phyloP scores from a whole-genome alignment of 2,888 invertebrate genomes.

The Apamea sordens region DNA sequence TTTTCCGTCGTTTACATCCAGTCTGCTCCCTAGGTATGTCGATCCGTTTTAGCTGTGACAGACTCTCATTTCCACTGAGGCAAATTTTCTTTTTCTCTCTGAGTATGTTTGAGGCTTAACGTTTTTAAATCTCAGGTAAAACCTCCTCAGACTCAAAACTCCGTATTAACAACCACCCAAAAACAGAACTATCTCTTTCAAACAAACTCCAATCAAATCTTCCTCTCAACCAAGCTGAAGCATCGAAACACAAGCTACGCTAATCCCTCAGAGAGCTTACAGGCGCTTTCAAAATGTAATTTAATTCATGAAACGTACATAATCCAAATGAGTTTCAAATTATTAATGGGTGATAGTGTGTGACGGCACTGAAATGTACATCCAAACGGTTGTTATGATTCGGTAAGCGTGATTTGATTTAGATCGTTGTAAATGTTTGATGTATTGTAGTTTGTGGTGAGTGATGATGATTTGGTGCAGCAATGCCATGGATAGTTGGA shows the following conservation, averaged over 20 bases:
- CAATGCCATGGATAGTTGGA: not conserved
- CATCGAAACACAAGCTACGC: conserved; percentile 48
- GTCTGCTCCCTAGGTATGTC: not conserved
- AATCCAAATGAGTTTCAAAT: conserved; percentile 76
- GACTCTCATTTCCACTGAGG: not conserved
- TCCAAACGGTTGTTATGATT: conserved; percentile 35
- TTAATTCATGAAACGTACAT: conserved; percentile 68
- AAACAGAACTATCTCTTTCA: conserved; percentile 13
- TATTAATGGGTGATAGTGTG: conserved; percentile 64
- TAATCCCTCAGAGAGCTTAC: conserved; percentile 71
- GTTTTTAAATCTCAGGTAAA: not conserved
- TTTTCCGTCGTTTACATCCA: no score
- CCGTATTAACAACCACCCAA: not conserved
- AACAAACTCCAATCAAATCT: conserved; percentile 45
- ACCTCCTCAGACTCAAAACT: not conserved
- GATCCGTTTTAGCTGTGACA: no score
- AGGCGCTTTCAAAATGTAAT: conserved; percentile 72
- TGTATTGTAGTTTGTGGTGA: not conserved
- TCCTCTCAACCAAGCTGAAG: conserved; percentile 30
- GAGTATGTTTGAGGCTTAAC: not conserved
- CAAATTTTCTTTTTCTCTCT: not conserved
- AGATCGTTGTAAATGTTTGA: conserved; percentile 13
- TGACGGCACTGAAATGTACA: conserved; percentile 32
- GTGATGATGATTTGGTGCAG: not conserved
- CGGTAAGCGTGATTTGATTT: conserved; percentile 42